phyloP scores from a whole-genome alignment of 2,797 vertebrate species.

The Acanthurus leucopareius region DNA sequence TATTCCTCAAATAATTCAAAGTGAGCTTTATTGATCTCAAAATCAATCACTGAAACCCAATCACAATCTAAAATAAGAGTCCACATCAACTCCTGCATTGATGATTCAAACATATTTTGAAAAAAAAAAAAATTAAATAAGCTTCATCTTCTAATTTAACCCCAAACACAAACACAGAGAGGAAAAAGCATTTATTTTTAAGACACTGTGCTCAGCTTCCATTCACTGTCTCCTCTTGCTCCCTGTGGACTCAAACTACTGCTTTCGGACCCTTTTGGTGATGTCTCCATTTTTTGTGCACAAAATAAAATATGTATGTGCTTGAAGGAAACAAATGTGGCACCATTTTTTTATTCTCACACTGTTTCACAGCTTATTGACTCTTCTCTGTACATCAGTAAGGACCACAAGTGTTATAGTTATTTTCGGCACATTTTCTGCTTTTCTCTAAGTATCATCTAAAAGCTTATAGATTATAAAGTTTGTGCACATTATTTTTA shows the following conservation, averaged over 20 bases:
- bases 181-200: conserved; percentile 13
- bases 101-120: not conserved
- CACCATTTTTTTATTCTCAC: conserved; percentile 39
- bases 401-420: conserved; percentile 28
- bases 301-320: conserved; percentile 61
- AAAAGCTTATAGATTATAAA: conserved; percentile 48
- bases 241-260: conserved; percentile 11
- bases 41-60: conserved; percentile 12
- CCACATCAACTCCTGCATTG: not conserved
- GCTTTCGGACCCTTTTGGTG: conserved; percentile 3
- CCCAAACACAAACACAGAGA: conserved; percentile 2
- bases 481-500: conserved; percentile 44
- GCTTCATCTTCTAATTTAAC: conserved; percentile 18
- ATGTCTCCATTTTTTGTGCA: conserved; percentile 61
- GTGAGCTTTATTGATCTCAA: conserved; percentile 18
- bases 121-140: not conserved
- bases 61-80: conserved; percentile 5
- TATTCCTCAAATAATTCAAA: conserved; percentile 10
- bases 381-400: conserved; percentile 19
- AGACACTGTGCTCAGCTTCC: conserved; percentile 25
- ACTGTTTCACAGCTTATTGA: conserved; percentile 34
- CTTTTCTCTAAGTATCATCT: conserved; percentile 20
- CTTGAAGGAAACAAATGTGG: conserved; percentile 34
- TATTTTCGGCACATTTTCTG: conserved; percentile 32
- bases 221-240: conserved; percentile 16